phyloP scores from a whole-genome alignment of 2,113 vertebrate genomes.

The Vulpes vulpes region DNA sequence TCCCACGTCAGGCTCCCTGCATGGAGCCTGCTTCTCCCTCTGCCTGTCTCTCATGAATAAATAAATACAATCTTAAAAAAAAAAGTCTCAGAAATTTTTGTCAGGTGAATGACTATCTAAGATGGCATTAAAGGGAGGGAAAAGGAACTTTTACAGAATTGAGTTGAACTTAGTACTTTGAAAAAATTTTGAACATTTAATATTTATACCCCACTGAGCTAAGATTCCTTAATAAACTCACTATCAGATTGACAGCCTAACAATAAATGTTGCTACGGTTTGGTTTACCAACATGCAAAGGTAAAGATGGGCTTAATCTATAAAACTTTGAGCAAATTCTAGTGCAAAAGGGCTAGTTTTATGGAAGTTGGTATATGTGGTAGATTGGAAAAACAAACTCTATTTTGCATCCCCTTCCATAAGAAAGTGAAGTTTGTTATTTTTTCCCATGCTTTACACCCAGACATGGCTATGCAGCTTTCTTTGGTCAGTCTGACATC shows the following conservation, averaged over 20 bases:
- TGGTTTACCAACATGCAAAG: not conserved
- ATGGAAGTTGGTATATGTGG: not conserved
- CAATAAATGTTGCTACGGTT: not conserved
- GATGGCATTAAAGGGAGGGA: not conserved
- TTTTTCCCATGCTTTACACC: slow-evolving; percentile 13
- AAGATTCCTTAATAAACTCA: not conserved
- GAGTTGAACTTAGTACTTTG: not conserved
- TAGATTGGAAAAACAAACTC: not conserved
- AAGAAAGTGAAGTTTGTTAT: not conserved
- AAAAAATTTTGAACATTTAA: not conserved
- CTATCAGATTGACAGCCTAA: not conserved
- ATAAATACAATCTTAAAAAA: not conserved
- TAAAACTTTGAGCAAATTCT: not conserved
- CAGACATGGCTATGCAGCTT: not conserved
- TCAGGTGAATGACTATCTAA: slow-evolving; percentile 26
- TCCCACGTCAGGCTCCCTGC: no score
- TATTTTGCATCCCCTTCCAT: not conserved
- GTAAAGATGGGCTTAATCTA: not conserved
- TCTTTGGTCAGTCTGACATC: not conserved
- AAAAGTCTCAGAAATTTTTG: not conserved
- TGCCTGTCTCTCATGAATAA: no score
- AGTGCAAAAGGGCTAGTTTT: not conserved
- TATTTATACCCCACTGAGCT: not conserved
- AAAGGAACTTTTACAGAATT: not conserved
- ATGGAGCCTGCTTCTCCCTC: no score